phyloP scores from a whole-genome alignment of 37 sponge, comb jelly and placozoan genomes.

The Hormiphora californensis region DNA sequence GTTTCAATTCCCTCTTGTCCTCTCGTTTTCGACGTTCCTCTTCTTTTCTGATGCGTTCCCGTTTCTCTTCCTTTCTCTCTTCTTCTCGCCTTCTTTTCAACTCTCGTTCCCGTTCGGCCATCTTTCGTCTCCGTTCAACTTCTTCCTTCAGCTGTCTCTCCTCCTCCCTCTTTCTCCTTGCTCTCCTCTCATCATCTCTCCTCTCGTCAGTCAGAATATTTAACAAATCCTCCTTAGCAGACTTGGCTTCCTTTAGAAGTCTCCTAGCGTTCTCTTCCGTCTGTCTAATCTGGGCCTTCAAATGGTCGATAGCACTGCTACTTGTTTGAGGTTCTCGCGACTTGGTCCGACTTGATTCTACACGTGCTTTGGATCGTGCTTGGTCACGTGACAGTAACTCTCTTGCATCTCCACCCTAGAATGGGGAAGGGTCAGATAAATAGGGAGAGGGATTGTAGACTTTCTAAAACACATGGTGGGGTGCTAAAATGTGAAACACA shows the following conservation, averaged over 20 bases:
- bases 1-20: not conserved
- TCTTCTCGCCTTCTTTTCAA: too few relatives aligned
- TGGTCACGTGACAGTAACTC: not conserved
- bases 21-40: too few relatives aligned
- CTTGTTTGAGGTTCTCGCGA: too few relatives aligned
- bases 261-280: not conserved
- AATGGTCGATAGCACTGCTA: too few relatives aligned
- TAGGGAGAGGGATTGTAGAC: not conserved
- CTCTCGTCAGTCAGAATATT: not conserved
- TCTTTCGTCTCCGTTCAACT: too few relatives aligned
- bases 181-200: not conserved
- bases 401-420: not conserved
- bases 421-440: not conserved
- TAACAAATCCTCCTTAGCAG: conserved; percentile 3
- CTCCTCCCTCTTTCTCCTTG: not conserved
- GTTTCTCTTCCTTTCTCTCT: too few relatives aligned
- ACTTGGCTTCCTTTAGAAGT: not conserved
- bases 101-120: too few relatives aligned
- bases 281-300: not conserved
- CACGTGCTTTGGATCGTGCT: too few relatives aligned
- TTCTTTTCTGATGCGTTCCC: too few relatives aligned
- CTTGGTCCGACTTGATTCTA: too few relatives aligned
- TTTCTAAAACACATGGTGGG: not conserved
- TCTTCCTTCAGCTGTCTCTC: too few relatives aligned
- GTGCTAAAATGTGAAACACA: not conserved